Percentiles rank a stretch among this genome's conserved stretches.
Evolutionary conservation across 1,140 invertebrate genomes (phyloP).

Genomic region (Chlorops oryzae): DNA sequence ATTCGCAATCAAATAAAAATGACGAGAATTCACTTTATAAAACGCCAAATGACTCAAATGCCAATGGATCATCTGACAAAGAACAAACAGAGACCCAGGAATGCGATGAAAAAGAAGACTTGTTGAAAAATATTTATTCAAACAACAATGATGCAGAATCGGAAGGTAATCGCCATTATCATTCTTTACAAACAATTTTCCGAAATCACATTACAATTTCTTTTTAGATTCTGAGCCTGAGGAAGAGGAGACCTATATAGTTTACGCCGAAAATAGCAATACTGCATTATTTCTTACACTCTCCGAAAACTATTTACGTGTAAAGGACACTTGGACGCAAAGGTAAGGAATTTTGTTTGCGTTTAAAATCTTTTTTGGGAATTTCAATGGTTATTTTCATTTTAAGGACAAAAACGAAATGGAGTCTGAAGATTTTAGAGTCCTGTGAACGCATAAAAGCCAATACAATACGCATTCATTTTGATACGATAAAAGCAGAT

Average conservation of each 20-base stretch:
- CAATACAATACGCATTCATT: conserved; percentile 55
- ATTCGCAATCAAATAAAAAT: background rate
- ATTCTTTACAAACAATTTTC: background rate
- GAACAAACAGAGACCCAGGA: background rate
- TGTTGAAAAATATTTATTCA: conserved; percentile 27
- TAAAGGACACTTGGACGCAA: conserved; percentile 41
- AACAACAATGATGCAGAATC: conserved; percentile 21
- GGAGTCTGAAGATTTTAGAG: conserved; percentile 54
- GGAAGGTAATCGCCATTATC: conserved; percentile 10
- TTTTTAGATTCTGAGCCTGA: conserved; percentile 39
- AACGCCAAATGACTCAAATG: conserved; percentile 1
- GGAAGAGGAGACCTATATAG: conserved; percentile 37
- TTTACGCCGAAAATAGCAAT: conserved; percentile 24
- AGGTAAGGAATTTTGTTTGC: conserved; percentile 20
- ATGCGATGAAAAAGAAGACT: conserved; percentile 24
- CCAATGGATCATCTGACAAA: background rate
- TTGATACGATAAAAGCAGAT: conserved; percentile 56
- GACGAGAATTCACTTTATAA: conserved; percentile 4
- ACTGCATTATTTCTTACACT: conserved; percentile 41
- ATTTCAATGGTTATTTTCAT: background rate
- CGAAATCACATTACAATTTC: too few relatives aligned
- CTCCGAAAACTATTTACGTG: conserved; percentile 39
- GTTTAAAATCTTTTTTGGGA: background rate
- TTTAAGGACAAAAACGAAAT: conserved; percentile 51
- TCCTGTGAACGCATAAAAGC: conserved; percentile 51